Evolutionary conservation across 35 echinoderm and acorn worm species (phyloP).

Genomic region (Stichopus chloronotus): DNA sequence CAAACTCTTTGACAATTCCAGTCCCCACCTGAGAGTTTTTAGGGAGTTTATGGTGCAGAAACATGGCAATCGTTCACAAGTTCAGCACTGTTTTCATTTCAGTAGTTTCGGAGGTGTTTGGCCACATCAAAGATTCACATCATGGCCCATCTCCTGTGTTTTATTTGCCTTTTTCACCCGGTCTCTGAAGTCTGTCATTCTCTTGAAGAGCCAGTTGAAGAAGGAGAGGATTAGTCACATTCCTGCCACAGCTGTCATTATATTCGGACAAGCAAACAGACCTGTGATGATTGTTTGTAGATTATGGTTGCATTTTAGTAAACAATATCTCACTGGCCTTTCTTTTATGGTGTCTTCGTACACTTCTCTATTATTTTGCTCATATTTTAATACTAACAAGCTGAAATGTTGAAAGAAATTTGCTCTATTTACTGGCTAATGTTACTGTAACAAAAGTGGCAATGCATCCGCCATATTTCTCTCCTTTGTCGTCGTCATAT

Average conservation of each 20-base stretch:
- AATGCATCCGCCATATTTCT: no score
- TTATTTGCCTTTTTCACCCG: constrained; percentile 14
- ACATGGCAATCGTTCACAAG: constrained; percentile 30
- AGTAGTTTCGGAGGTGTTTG: constrained; percentile 31
- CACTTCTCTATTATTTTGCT: not conserved
- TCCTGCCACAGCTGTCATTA: not conserved
- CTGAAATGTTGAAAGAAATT: not conserved
- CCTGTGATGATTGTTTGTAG: constrained; percentile 44
- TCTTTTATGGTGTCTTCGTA: not conserved
- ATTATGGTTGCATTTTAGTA: constrained; percentile 15
- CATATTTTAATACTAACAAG: not conserved
- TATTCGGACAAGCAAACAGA: not conserved
- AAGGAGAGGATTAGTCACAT: not conserved
- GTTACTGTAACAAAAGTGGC: no score
- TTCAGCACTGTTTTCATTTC: constrained; percentile 18
- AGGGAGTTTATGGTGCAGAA: constrained; percentile 58
- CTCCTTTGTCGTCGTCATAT: no score
- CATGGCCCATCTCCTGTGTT: constrained; percentile 30
- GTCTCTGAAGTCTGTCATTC: not conserved
- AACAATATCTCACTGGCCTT: not conserved
- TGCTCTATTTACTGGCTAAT: no score
- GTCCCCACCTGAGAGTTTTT: constrained; percentile 38
- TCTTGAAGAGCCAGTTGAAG: not conserved
- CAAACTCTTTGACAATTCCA: constrained; percentile 17
- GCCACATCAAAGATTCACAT: constrained; percentile 24